These are phyloP conservation scores for Amphimedon queenslandica DNA, from an alignment of 37 sponge, comb jelly and placozoan genomes.

Conservation along the genomic window DNA sequence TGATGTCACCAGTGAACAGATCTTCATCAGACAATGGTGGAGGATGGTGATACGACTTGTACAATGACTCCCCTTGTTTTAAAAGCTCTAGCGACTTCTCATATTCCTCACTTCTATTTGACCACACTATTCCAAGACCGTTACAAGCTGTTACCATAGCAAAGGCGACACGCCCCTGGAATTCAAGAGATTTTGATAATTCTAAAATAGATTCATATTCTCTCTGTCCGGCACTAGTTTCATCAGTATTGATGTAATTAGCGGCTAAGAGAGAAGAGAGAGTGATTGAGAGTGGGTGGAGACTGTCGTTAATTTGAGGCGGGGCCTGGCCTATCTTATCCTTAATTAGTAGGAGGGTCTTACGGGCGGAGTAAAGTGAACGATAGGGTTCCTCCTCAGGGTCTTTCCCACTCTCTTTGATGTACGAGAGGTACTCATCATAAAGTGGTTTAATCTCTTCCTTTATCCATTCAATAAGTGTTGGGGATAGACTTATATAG, in stretches of 20 bases:
- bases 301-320: constrained; percentile 1
- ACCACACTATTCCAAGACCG: constrained; percentile 69
- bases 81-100: constrained; percentile 30
- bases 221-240: constrained; percentile 35
- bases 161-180: neutral
- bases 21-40: constrained; percentile 37
- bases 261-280: constrained; percentile 51
- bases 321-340: constrained; percentile 21
- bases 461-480: too few relatives aligned
- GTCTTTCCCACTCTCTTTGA: constrained; percentile 30
- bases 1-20: constrained; percentile 33
- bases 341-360: constrained; percentile 16
- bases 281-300: constrained; percentile 16
- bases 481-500: too few relatives aligned
- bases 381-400: constrained; percentile 64
- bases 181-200: neutral
- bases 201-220: constrained; percentile 3
- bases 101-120: constrained; percentile 28
- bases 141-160: constrained; percentile 43
- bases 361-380: constrained; percentile 58
- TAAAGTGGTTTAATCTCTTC: too few relatives aligned
- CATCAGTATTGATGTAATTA: constrained; percentile 71
- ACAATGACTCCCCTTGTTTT: constrained; percentile 38
- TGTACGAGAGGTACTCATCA: constrained; percentile 14
- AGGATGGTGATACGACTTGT: constrained; percentile 40